Conservation (phyloP, 2,888 invertebrate species). For the Acrobasis repandana region DNA sequence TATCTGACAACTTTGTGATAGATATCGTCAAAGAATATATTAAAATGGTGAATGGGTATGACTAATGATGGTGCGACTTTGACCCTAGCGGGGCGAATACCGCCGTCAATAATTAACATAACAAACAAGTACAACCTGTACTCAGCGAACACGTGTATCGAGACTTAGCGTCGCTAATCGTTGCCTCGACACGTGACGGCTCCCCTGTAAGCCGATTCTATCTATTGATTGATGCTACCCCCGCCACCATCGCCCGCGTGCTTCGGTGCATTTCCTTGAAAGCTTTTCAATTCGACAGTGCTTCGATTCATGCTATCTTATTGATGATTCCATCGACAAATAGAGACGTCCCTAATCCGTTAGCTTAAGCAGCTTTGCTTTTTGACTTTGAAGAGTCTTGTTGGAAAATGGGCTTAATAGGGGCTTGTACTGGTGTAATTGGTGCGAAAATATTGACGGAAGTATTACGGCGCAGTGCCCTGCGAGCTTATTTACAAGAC, state of each 20-base stretch:
- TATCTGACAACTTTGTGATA: neutral
- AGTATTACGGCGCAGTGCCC: constrained; percentile 40
- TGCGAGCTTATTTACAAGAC: constrained; percentile 23
- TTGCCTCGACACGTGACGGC: constrained; percentile 40
- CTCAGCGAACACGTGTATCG: constrained; percentile 41
- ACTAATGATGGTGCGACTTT: constrained; percentile 29
- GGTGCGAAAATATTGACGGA: constrained; percentile 44
- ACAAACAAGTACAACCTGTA: constrained; percentile 44
- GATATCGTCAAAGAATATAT: neutral
- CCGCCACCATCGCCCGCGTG: constrained; percentile 35
- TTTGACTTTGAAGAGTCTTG: constrained; percentile 6
- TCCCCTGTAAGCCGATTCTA: constrained; percentile 52
- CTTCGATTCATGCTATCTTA: constrained; percentile 15
- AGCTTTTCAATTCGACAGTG: constrained; percentile 38
- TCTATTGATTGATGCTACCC: constrained; percentile 62
- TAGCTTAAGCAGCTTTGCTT: constrained; percentile 3
- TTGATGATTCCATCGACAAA: constrained; percentile 20
- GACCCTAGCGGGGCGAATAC: constrained; percentile 9
- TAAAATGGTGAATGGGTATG: constrained; percentile 31
- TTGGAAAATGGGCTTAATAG: constrained; percentile 1
- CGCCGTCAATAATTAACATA: constrained; percentile 40
- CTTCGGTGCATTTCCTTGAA: constrained; percentile 58
- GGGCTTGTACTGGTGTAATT: constrained; percentile 29
- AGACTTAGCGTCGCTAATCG: constrained; percentile 39
- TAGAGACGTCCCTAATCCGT: constrained; percentile 2